Base-by-base conservation (phyloP, 1,140 invertebrate genomes). In the Papilio dardanus region DNA sequence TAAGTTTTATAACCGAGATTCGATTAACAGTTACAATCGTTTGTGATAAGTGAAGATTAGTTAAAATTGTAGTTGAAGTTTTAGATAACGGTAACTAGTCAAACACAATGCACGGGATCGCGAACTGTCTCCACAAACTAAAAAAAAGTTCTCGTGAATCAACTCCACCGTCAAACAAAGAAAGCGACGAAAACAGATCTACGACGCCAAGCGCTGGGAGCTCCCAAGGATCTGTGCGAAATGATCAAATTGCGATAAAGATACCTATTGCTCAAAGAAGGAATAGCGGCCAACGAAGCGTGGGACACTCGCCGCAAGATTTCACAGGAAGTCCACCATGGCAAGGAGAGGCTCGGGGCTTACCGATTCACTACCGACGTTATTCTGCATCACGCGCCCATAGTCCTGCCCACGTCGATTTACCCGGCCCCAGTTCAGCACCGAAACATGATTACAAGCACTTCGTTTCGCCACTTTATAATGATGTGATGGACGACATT, bases 401-500 rank as follows among this genome's bases (percentile, higher is more conserved):
- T 7, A 58, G 54, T 58, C 54, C 54, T 28, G 14, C 0, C 21
- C 21, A 10, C 88, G 7, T 88, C 83, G 65, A 93, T 89, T 85
- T 82, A 10, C 77, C 82, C 8, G 89, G 86, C 50, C 76, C 88
- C n/a, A 87, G 87, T 73, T 85, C 87, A 67, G 76, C 81, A 8
- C 80, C 88, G 8, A 82, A 88, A 2, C 78, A 85, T 58, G 91
- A 93, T 30, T 88, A 89, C 69, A 83, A 85, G 2, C 84, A 92
- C 37, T 93, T 85, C 74, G 76, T 92, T 3, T 93, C 92, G 10
- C 88, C 90, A 12, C 80, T 94, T 14, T 93, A 85, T 77, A 88
- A 88, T 69, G 91, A 93, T 67, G 87, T 84, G 21, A 92, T 94
- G 92, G 93, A 94, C 71, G 93, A 94, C 75, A 93, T 93, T 78